Percentiles rank a stretch among this genome's conserved stretches.
These are phyloP conservation scores for Lottia gigantea DNA, from an alignment of 2,888 invertebrate species.

Conservation along the genomic window DNA sequence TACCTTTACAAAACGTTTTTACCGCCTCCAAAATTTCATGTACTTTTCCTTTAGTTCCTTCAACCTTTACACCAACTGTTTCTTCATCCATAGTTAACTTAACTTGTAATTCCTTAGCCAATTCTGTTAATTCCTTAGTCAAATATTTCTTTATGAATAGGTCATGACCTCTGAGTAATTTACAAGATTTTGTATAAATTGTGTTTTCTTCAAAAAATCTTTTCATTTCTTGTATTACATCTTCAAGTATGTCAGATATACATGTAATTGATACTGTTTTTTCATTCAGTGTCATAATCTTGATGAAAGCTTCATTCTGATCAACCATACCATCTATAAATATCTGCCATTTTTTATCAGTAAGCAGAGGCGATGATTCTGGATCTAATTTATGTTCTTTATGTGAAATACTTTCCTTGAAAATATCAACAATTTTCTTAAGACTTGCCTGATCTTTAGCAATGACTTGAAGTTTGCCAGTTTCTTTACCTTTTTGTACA, in stretches of 20 bases:
- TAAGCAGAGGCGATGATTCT: not conserved
- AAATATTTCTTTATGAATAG: not conserved
- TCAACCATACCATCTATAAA: not conserved
- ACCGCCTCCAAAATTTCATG: not conserved
- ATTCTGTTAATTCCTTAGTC: not conserved
- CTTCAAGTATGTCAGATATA: not conserved
- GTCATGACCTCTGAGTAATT: not conserved
- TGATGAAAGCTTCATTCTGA: not conserved
- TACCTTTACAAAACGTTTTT: not conserved
- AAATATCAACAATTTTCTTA: constrained; percentile 9
- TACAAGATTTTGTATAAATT: not conserved
- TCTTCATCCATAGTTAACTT: not conserved
- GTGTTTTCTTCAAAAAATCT: constrained; percentile 2
- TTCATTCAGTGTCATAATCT: not conserved
- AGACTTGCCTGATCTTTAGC: constrained; percentile 9
- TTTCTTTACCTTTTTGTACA: not conserved
- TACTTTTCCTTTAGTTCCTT: not conserved
- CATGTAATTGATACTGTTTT: not conserved
- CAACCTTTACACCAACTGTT: not conserved
- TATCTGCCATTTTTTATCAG: not conserved
- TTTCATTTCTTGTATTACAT: not conserved
- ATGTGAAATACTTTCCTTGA: not conserved
- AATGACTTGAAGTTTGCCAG: not conserved
- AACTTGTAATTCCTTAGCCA: not conserved
- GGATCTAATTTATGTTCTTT: not conserved